Conservation (phyloP, 2,797 vertebrate species). For the Onychomys leucogaster region DNA sequence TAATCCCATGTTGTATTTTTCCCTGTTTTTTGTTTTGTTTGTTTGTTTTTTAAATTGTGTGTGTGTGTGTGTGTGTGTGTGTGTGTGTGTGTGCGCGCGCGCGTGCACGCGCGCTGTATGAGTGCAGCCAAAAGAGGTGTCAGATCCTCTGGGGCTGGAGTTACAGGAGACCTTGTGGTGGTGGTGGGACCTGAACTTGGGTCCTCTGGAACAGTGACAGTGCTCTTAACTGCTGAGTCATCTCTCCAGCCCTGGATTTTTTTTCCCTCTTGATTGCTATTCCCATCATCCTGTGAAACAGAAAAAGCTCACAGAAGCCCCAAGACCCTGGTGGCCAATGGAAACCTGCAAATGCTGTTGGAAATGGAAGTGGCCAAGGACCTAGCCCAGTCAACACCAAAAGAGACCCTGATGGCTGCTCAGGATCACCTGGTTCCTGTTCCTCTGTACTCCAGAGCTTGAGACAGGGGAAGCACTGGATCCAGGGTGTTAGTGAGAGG, state of each 20-base stretch:
- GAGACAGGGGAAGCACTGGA: not conserved
- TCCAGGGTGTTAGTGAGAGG: not conserved
- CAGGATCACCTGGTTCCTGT: fast-evolving
- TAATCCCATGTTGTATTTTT: too few relatives aligned
- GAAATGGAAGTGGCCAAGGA: not conserved
- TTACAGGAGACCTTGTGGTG: not conserved
- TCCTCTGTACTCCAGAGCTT: not conserved
- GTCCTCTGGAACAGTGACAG: not conserved
- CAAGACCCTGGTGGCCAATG: not conserved
- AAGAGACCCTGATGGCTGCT: not conserved
- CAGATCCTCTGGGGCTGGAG: not conserved
- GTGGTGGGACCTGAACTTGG: not conserved
- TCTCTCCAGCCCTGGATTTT: not conserved
- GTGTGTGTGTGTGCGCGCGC: not conserved
- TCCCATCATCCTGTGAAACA: not conserved
- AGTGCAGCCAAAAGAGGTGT: not conserved
- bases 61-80: not conserved
- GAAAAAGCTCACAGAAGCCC: not conserved
- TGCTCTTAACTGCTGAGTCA: not conserved
- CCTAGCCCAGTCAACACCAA: fast-evolving
- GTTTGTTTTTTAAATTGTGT: not conserved
- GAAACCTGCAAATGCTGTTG: too few relatives aligned
- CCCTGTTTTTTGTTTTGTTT: not conserved
- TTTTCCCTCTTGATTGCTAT: fast-evolving
- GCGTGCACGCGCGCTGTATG: not conserved